Base-by-base conservation (phyloP, 2,113 vertebrate species). In the Rhinogobius similis region DNA sequence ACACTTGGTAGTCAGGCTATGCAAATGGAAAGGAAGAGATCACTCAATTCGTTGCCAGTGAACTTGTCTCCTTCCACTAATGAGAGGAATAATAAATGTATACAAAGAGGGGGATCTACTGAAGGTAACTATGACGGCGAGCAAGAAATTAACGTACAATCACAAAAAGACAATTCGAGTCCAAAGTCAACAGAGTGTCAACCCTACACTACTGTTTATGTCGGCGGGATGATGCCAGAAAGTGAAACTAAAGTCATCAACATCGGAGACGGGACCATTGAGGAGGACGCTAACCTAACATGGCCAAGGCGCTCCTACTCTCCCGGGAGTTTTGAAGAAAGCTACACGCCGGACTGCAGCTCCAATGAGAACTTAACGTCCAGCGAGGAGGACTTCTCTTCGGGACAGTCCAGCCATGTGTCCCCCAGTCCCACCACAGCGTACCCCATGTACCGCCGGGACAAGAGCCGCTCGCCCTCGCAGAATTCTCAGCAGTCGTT, bases 361-460 rank as follows among this genome's bases (percentile, higher is more conserved):
- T 99, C 97, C 81, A 99, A 98, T 3, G 97, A 99, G 89, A 99
- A 99, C 91, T 88, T 99, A 70, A 99, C 97, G 0, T 99, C 98
- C 79, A 99, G 98, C 2, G 98, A 99, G 89, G 98, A 99, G 67
- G 98, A 99, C 84, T 96, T 97, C 89, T 99, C 98, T 59, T 99
- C 97, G 0, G 95, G 97, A 39, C 98, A 93, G 88, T 98, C 98
- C 44, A 96, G 97, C 79, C 96, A 96, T 0, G 94, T 99, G 18
- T 99, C 97, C 1, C 98, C 96, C 2, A 98, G 96, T 82, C 96
- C 96, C 70, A 96, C 96, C 36, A 90, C 55, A 6, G 26, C 95
- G 70, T 96, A 92, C 59, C 94, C 88, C 48, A 94, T 93, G 76
- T 96, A 93, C 82, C 91, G 94, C 81, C 90, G 94, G 67, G 94